Base-by-base conservation (phyloP, 2,113 vertebrate genomes). In the Nasalis larvatus region DNA sequence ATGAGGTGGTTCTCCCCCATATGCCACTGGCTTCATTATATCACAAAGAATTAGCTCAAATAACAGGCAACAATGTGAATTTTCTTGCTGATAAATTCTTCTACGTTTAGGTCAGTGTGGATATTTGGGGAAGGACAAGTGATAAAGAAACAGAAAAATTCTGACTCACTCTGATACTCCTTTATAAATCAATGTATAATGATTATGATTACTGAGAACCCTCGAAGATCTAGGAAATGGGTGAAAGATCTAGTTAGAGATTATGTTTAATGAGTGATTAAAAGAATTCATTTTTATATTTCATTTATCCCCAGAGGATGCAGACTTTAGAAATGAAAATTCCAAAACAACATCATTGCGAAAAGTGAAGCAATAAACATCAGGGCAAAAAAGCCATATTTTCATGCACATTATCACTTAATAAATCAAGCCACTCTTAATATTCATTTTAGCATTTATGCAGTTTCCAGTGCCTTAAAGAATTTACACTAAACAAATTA, bases 401-500 rank as follows among this genome's bases (percentile, higher is more conserved):
- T 89, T 95, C 76, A 97, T 60, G 78, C 35, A 95, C 30, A 94
- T 86, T 73, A 77, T 95, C 80, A 94, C 73, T 94, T 97, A 94
- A 87, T 97, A 92, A 97, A 97, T 98, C 95, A 97, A 96, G 95
- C 18, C 49, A 89, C n/a, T 89, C 88, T 94, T 95, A 95, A 94
- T 95, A 96, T 77, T 95, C 88, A 91, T 83, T 92, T 95, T 92
- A 84, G 63, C 71, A 95, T 90, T 96, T 96, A 94, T 78, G 84
- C 80, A 77, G 47, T 97, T 97, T 90, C 83, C 66, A 95, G 45
- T 87, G 95, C 80, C 86, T 97, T 96, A 93, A 91, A 94, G 91
- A 86, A 96, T 97, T 97, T 97, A 97, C 87, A 94, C 96, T 92
- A 95, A 97, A 96, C 97, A 96, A 95, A 97, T 95, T 92, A 94